Base-by-base conservation (phyloP, 2,797 vertebrate species). In the Cuculus canorus region DNA sequence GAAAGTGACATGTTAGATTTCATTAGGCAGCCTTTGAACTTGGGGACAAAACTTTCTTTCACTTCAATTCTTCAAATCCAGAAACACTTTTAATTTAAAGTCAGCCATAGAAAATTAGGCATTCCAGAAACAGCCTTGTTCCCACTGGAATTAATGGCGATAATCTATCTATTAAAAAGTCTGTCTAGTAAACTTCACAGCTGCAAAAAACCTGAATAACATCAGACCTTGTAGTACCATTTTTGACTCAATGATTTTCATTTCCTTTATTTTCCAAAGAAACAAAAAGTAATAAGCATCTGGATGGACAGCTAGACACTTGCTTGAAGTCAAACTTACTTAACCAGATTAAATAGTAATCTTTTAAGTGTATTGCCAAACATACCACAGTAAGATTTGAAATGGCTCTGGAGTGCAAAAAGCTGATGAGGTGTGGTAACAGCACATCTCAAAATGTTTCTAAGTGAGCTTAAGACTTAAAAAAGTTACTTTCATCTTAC, bases 331-430 rank as follows among this genome's bases (percentile, higher is more conserved):
- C 78, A 96, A 95, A 97, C 53, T 97, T 97, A 97, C 96, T 96
- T 96, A 97, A 93, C 88, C 90, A 97, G 98, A 97, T 98, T 97
- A 98, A 96, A 88, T 53, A 75, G 61, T 98, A 97, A 98, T 98
- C 97, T 97, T 96, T 97, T 97, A 98, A 98, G 97, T 98, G 96
- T 97, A 96, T 97, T 96, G 80, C 97, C 95, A 97, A 97, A 97
- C 96, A 97, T 93, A 95, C 89, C 92, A 72, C 87, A 96, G 47
- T 96, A 93, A 93, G 82, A 91, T 84, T 79, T 97, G 92, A 97
- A 96, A 96, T 73, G 57, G 66, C 89, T 96, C 87, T 93, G 84
- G 90, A 94, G 83, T 88, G 87, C 88, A 94, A 93, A 95, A 96
- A 95, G 86, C 95, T 72, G 73, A 91, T 76, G 90, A 78, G 79